Conservation (phyloP, 2,113 vertebrate species). For the Pseudopodoces humilis region DNA sequence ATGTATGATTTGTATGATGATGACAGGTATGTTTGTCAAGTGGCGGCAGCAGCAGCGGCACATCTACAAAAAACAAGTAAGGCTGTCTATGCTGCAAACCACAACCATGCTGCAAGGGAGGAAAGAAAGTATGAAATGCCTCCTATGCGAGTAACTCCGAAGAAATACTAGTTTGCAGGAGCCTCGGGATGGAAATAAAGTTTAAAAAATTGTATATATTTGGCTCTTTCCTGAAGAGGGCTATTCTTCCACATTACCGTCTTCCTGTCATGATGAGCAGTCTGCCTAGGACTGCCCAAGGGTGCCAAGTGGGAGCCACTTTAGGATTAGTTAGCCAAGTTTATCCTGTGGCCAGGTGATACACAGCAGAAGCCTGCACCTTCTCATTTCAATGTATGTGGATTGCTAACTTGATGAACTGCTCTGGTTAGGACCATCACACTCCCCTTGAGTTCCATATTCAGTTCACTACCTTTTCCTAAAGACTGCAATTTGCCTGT, state of each 20-base stretch:
- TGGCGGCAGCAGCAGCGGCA: neutral
- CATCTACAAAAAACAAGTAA: neutral
- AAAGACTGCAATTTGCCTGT: neutral
- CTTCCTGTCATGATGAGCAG: neutral
- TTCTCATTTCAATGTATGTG: fast-evolving
- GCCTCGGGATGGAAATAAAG: neutral
- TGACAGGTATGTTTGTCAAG: neutral
- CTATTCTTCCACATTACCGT: neutral
- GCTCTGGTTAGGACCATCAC: neutral
- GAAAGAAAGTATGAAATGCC: neutral
- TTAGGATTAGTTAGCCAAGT: neutral
- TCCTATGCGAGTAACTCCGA: neutral
- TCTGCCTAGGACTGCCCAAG: neutral
- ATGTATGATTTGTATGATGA: no score
- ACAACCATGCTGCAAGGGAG: neutral
- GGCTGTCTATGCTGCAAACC: neutral
- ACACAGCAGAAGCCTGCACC: neutral
- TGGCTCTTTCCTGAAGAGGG: neutral
- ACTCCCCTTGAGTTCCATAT: no score
- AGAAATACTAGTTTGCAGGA: neutral
- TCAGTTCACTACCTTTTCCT: neutral
- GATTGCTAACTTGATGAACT: fast-evolving
- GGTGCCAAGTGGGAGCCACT: neutral
- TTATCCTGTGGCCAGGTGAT: neutral
- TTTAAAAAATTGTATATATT: neutral